phyloP scores from a whole-genome alignment of 2,888 invertebrate species.

The Dendrolimus houi region DNA sequence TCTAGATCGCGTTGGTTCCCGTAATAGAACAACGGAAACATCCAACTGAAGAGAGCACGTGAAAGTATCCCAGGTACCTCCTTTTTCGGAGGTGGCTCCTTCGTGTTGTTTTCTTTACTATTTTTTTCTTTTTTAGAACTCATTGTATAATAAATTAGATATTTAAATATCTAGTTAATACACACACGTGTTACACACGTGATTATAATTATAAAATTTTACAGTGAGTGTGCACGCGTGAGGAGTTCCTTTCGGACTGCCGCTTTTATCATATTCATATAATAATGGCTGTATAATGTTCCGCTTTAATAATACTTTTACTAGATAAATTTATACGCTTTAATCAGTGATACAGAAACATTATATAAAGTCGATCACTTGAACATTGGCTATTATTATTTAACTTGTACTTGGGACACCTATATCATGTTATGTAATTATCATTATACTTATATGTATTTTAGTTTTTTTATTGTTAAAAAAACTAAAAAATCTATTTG shows the following conservation, averaged over 20 bases:
- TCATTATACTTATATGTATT: no score
- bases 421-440: no score
- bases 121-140: slow-evolving; percentile 15
- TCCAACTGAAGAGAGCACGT: slow-evolving; percentile 83
- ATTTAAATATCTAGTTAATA: neutral
- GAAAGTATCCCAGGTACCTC: slow-evolving; percentile 67
- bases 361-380: no score
- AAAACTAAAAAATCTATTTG: no score
- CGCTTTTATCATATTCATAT: neutral
- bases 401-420: no score
- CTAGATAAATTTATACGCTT: neutral
- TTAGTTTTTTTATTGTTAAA: no score
- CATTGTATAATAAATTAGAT: slow-evolving; percentile 11
- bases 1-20: slow-evolving; percentile 84
- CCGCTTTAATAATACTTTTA: neutral
- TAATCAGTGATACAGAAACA: neutral
- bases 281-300: neutral
- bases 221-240: neutral
- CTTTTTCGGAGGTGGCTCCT: slow-evolving; percentile 24
- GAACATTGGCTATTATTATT: no score
- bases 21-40: slow-evolving; percentile 84
- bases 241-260: neutral
- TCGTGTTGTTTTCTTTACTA: slow-evolving; percentile 17
- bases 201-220: neutral
- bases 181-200: no score